phyloP scores from a whole-genome alignment of 1,140 invertebrate species.

The Drosophila azteca region DNA sequence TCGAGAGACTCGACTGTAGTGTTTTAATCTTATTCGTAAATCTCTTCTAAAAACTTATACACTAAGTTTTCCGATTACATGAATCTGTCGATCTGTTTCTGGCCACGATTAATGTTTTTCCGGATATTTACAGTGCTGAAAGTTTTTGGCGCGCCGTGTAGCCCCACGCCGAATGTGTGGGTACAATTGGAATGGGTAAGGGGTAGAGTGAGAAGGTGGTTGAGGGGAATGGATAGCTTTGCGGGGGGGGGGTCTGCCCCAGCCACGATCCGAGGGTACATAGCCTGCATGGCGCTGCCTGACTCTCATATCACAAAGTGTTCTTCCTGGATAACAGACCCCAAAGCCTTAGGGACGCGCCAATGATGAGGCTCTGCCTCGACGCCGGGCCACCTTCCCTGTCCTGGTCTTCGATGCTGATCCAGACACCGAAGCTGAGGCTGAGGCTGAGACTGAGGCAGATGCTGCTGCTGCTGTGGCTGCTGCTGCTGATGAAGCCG shows the following conservation, averaged over 20 bases:
- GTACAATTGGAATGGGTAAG: not conserved
- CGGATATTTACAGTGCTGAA: constrained; percentile 12
- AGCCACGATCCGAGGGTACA: constrained; percentile 42
- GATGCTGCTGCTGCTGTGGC: not conserved
- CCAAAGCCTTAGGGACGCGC: constrained; percentile 4
- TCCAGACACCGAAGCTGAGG: not conserved
- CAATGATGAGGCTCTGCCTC: constrained; percentile 35
- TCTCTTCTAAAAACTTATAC: constrained; percentile 52
- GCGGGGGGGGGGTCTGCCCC: constrained; percentile 6
- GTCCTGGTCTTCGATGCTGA: constrained; percentile 1
- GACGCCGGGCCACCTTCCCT: constrained; percentile 19
- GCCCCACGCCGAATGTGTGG: not conserved
- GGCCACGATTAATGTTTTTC: constrained; percentile 24
- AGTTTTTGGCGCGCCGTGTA: constrained; percentile 16
- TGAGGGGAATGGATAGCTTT: not conserved
- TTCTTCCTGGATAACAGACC: constrained; percentile 37
- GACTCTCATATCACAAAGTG: constrained; percentile 70
- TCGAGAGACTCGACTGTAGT: constrained; percentile 32
- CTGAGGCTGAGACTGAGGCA: not conserved
- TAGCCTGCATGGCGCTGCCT: constrained; percentile 16
- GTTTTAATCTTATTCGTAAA: constrained; percentile 37
- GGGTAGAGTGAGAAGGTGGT: not conserved
- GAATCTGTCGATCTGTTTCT: constrained; percentile 41
- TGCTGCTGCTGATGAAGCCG: not conserved
- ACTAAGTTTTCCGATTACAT: constrained; percentile 17